Conservation (phyloP, 2,797 vertebrate species). For the Melanotaenia parkinsoni region DNA sequence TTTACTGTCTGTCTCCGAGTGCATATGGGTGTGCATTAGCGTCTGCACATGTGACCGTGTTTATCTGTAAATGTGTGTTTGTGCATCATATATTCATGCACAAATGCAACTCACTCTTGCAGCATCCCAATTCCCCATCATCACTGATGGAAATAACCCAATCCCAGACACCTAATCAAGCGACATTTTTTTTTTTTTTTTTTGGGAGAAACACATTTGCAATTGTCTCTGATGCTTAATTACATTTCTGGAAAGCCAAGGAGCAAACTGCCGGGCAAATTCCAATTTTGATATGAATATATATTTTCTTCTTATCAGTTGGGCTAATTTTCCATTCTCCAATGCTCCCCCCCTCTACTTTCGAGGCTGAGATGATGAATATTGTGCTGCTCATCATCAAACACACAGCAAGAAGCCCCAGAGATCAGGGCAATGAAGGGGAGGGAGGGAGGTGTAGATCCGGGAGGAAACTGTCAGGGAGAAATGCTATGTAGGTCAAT, state of each 20-base stretch:
- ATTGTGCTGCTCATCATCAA: slow-evolving; percentile 73
- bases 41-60: slow-evolving; percentile 66
- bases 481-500: slow-evolving; percentile 83
- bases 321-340: slow-evolving; percentile 45
- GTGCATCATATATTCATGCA: slow-evolving; percentile 6
- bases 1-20: slow-evolving; percentile 74
- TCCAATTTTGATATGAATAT: slow-evolving; percentile 47
- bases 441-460: slow-evolving; percentile 29
- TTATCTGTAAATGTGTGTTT: slow-evolving; percentile 55
- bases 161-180: slow-evolving; percentile 75
- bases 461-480: slow-evolving; percentile 70
- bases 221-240: slow-evolving; percentile 73
- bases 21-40: slow-evolving; percentile 53
- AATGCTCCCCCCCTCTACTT: slow-evolving; percentile 23
- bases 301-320: not conserved
- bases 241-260: slow-evolving; percentile 66
- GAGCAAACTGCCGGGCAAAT: slow-evolving; percentile 54
- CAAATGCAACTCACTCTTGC: slow-evolving; percentile 36
- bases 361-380: slow-evolving; percentile 62
- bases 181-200: slow-evolving; percentile 46
- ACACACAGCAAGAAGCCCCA: slow-evolving; percentile 57
- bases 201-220: slow-evolving; percentile 50
- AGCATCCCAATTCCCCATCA: slow-evolving; percentile 73
- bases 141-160: slow-evolving; percentile 74
- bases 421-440: slow-evolving; percentile 61